These are phyloP conservation scores for Verasper variegatus DNA, from an alignment of 2,113 vertebrate genomes.

Conservation along the genomic window DNA sequence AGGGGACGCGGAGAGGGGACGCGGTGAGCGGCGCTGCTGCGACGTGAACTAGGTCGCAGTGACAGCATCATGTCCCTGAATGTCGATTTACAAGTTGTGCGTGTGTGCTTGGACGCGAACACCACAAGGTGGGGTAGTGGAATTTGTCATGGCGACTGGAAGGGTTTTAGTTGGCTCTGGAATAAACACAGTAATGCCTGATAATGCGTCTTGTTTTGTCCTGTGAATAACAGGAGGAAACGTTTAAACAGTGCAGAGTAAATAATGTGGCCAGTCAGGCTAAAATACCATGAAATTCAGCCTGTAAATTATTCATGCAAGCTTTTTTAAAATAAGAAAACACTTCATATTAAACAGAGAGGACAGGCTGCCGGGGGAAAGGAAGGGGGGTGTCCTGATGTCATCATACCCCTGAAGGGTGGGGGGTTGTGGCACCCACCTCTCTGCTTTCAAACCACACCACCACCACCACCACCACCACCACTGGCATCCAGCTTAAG, in stretches of 20 bases:
- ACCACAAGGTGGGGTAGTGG: slow-evolving; percentile 79
- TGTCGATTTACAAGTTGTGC: slow-evolving; percentile 70
- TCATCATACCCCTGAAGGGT: slow-evolving; percentile 20
- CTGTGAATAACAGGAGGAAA: slow-evolving; percentile 31
- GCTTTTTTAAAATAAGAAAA: slow-evolving; percentile 17
- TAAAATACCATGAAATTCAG: slow-evolving; percentile 6
- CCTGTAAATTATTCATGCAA: slow-evolving; percentile 24
- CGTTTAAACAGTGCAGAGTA: slow-evolving; percentile 9
- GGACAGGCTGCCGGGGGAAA: slow-evolving; percentile 3
- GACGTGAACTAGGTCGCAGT: slow-evolving; percentile 61
- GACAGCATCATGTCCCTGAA: slow-evolving; percentile 54
- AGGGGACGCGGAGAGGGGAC: slow-evolving; percentile 60
- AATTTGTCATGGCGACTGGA: slow-evolving; percentile 61
- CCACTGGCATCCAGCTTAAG: slow-evolving; percentile 63
- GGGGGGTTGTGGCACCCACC: slow-evolving; percentile 23
- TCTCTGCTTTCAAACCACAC: slow-evolving; percentile 42
- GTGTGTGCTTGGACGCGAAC: slow-evolving; percentile 68
- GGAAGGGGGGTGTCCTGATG: slow-evolving; percentile 38
- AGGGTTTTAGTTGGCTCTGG: slow-evolving; percentile 46
- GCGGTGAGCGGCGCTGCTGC: slow-evolving; percentile 44
- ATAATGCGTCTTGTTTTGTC: slow-evolving; percentile 45
- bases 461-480: slow-evolving; percentile 25
- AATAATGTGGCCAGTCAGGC: slow-evolving; percentile 34
- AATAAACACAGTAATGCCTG: slow-evolving; percentile 39
- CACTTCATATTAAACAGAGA: slow-evolving; percentile 19